A percentile compares a stretch with the other conserved stretches of the same genome.
Conservation (phyloP, 2,113 vertebrate genomes). For the Mystacornis crossleyi region DNA sequence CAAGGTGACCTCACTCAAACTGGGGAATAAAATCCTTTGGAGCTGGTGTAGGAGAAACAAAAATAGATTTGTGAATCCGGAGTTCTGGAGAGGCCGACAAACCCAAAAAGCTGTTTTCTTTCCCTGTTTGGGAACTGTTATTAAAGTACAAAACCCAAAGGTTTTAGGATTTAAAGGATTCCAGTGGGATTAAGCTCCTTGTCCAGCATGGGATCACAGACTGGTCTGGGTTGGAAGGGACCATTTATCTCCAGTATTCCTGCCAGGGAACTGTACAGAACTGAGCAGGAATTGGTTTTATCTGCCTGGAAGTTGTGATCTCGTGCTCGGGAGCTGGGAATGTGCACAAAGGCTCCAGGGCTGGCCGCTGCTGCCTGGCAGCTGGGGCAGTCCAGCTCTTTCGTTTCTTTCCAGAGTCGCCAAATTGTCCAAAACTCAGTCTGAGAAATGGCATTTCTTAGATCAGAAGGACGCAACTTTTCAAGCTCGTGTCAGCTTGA, state of each 20-base stretch:
- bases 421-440: neutral
- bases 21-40: neutral
- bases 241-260: neutral
- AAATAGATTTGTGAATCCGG: neutral
- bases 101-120: neutral
- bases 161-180: neutral
- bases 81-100: neutral
- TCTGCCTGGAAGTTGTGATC: neutral
- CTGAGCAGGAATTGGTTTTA: neutral
- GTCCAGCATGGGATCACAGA: rapidly evolving
- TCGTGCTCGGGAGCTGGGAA: neutral
- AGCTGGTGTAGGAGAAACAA: neutral
- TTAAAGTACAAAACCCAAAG: neutral
- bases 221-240: neutral
- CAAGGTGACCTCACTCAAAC: neutral
- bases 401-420: rapidly evolving
- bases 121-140: rapidly evolving
- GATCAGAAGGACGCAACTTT: neutral
- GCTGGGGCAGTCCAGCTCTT: neutral
- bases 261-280: neutral
- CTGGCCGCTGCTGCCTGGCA: neutral
- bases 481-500: rapidly evolving
- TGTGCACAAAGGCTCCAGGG: neutral
- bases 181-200: neutral
- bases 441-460: neutral